Conservation (phyloP, 2,113 vertebrate genomes). For the Notarius lentiginosus region DNA sequence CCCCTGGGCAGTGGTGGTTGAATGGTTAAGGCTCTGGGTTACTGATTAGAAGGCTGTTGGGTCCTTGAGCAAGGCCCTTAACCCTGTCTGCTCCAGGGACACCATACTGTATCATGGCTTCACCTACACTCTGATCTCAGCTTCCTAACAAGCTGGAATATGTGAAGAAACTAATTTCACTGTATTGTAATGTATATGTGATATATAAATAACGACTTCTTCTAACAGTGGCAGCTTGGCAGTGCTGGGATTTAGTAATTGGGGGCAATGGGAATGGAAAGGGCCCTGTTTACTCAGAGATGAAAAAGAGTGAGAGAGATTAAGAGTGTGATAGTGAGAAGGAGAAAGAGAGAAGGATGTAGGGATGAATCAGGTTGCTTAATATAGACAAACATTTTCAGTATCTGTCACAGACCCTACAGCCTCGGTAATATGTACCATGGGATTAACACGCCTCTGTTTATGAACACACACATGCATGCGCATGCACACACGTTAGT, state of each 20-base stretch:
- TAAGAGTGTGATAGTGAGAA: background rate
- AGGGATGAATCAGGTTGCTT: constrained; percentile 39
- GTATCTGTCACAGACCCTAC: constrained; percentile 36
- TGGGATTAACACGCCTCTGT: constrained; percentile 48
- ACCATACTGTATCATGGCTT: too few relatives aligned
- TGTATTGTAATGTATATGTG: too few relatives aligned
- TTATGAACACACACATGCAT: constrained; percentile 35
- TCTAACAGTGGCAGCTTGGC: too few relatives aligned
- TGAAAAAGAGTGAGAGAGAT: background rate
- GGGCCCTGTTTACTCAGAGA: background rate
- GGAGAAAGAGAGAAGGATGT: constrained; percentile 28
- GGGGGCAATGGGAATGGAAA: background rate
- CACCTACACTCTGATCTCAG: too few relatives aligned
- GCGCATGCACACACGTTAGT: background rate
- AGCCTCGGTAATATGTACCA: constrained; percentile 26
- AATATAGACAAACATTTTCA: constrained; percentile 52
- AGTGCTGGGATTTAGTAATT: too few relatives aligned
- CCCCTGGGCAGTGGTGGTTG: too few relatives aligned
- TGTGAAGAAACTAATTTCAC: too few relatives aligned
- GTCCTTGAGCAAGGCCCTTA: background rate
- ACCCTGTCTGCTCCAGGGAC: too few relatives aligned
- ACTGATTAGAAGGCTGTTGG: background rate
- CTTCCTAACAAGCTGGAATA: too few relatives aligned
- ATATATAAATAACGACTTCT: too few relatives aligned
- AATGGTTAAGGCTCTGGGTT: too few relatives aligned